These are phyloP conservation scores for Hirtodrosophila cameraria DNA, from an alignment of 2,888 invertebrate genomes.

Conservation along the genomic window DNA sequence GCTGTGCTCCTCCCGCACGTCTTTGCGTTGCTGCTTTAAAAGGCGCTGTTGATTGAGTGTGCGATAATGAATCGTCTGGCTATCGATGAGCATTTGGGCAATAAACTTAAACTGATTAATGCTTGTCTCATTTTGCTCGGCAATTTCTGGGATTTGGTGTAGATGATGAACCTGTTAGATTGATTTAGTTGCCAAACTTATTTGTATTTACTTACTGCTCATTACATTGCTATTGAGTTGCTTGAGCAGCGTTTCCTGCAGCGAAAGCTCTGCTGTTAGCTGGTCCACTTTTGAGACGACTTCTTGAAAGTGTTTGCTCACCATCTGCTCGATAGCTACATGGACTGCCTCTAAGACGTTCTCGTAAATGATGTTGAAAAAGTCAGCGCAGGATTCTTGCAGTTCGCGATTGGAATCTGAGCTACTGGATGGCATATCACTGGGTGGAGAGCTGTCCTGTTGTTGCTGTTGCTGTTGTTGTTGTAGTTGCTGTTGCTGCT, in stretches of 20 bases:
- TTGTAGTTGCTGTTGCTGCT: background rate
- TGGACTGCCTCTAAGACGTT: conserved; percentile 79
- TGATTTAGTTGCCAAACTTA: background rate
- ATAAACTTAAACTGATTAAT: conserved; percentile 73
- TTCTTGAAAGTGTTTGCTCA: conserved; percentile 49
- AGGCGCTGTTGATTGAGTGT: conserved; percentile 34
- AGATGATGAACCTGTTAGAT: background rate
- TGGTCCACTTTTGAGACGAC: conserved; percentile 41
- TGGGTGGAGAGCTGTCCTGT: background rate
- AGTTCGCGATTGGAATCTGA: conserved; percentile 26
- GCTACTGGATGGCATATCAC: background rate
- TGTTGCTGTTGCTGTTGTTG: conserved; percentile 3
- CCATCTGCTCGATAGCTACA: conserved; percentile 33
- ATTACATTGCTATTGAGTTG: conserved; percentile 45
- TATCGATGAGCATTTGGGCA: conserved; percentile 72
- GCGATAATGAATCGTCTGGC: conserved; percentile 53
- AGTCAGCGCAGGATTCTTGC: conserved; percentile 76
- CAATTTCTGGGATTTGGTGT: conserved; percentile 41
- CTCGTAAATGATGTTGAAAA: conserved; percentile 77
- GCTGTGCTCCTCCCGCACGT: conserved; percentile 12
- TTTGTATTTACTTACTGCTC: conserved; percentile 55
- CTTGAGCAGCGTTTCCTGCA: conserved; percentile 43
- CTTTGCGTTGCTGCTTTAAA: background rate
- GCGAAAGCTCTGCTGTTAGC: conserved; percentile 30
- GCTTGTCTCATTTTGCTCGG: conserved; percentile 52